Evolutionary conservation across 2,797 vertebrate genomes (phyloP), one percentile per base, ranked within the genome.

Genomic region (Spinus pinus): DNA sequence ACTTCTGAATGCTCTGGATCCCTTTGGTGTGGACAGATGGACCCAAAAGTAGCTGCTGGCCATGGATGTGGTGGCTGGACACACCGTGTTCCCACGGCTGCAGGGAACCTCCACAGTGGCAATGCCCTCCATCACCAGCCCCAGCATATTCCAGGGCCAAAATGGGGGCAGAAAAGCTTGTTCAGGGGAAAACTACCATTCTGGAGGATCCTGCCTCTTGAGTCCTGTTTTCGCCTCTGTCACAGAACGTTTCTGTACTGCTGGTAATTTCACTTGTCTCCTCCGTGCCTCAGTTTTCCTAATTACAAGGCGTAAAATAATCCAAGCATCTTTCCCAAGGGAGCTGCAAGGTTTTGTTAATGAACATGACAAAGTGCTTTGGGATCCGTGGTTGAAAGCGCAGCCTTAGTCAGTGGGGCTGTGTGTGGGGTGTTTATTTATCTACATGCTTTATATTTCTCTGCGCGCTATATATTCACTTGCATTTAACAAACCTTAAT

Each of bases 271-370:
- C 95, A 88, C 93, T 95, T 89, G 89, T 95, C 94, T 95, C 93
- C 89, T 95, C 91, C 22, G 89, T 96, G 94, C 95, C 93, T 95
- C 96, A 95, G 93, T 95, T 96, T 95, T 90, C 95, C 92, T 95
- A 95, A 96, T 95, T 93, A 94, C 92, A 92, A 95, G 93, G 91
- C 65, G 85, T 95, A 92, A 96, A 96, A 94, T 88, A 94, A 94
- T 93, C 66, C 94, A 56, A 64, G 82, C 31, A 31, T 64, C 85
- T 71, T 85, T 94, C 95, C 95, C 93, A 81, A 70, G 96, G 92
- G 95, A 96, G 86, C 94, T 3, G 57, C 61, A 61, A 95, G 95
- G 85, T 94, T 95, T 96, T 94, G 87, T 91, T 94, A 94, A 95
- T 95, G 94, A 94, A 95, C 90, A 89, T 93, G 94, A 94, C 95